Evolutionary conservation across 2,113 vertebrate genomes (phyloP).

Genomic region (Cheilinus undulatus): DNA sequence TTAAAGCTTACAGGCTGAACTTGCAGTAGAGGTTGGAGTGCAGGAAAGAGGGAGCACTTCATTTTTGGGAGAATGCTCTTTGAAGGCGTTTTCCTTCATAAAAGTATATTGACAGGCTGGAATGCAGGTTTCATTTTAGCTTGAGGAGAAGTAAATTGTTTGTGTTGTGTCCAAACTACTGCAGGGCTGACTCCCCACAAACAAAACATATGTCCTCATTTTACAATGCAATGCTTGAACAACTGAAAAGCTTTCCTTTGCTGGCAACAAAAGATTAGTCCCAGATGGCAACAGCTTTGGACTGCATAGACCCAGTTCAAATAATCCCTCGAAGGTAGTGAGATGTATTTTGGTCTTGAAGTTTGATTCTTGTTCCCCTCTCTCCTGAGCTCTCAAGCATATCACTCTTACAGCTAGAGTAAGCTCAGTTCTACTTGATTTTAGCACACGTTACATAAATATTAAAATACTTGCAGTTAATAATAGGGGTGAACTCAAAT

Average conservation of each 20-base stretch:
- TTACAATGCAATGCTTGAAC: background rate
- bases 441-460: too few relatives aligned
- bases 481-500: too few relatives aligned
- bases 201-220: background rate
- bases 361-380: too few relatives aligned
- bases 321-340: background rate
- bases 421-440: too few relatives aligned
- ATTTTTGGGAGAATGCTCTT: conserved; percentile 30
- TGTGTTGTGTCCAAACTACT: conserved; percentile 23
- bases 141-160: conserved; percentile 9
- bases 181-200: background rate
- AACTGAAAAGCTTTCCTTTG: background rate
- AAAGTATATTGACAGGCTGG: conserved; percentile 44
- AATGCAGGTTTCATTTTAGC: conserved; percentile 36
- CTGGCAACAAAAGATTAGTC: background rate
- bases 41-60: conserved; percentile 33
- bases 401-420: too few relatives aligned
- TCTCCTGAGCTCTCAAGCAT: too few relatives aligned
- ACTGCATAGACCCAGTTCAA: background rate
- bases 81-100: conserved; percentile 41
- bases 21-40: conserved; percentile 20
- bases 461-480: too few relatives aligned
- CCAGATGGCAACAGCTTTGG: background rate
- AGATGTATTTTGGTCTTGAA: too few relatives aligned
- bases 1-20: conserved; percentile 45